phyloP scores from a whole-genome alignment of 1,140 invertebrate species.

The Brachionus sp. region DNA sequence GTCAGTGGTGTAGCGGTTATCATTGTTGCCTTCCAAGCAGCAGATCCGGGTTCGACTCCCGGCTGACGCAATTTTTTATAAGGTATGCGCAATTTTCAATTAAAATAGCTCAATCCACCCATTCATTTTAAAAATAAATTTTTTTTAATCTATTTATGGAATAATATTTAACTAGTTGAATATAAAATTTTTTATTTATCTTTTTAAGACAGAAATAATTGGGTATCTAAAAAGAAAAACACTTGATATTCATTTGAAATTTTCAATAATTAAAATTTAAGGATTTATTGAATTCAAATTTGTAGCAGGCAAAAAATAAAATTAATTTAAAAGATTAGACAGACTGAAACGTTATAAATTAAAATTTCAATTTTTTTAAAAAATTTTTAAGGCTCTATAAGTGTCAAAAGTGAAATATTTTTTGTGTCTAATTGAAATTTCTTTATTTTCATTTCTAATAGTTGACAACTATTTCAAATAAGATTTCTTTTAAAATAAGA shows the following conservation, averaged over 20 bases:
- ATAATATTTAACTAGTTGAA: background rate
- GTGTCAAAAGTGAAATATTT: background rate
- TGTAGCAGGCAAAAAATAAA: conserved; percentile 72
- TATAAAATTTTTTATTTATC: background rate
- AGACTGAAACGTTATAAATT: conserved; percentile 25
- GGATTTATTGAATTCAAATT: conserved; percentile 55
- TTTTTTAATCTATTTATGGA: background rate
- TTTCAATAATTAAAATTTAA: background rate
- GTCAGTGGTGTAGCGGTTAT: conserved; percentile 81
- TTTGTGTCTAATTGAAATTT: background rate
- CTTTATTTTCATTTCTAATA: background rate
- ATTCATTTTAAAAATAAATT: background rate
- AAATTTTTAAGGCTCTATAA: background rate
- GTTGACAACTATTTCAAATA: background rate
- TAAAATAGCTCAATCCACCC: conserved; percentile 66
- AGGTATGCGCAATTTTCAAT: conserved; percentile 67
- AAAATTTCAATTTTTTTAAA: background rate
- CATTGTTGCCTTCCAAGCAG: conserved; percentile 89
- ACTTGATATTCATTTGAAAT: no score
- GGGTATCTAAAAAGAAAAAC: no score
- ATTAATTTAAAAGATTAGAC: conserved; percentile 64
- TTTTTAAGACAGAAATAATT: no score
- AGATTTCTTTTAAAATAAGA: background rate
- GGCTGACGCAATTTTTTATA: conserved; percentile 56
- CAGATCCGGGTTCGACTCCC: conserved; percentile 92